phyloP scores from a whole-genome alignment of 2,797 vertebrate genomes.

The Labeo calbasu region DNA sequence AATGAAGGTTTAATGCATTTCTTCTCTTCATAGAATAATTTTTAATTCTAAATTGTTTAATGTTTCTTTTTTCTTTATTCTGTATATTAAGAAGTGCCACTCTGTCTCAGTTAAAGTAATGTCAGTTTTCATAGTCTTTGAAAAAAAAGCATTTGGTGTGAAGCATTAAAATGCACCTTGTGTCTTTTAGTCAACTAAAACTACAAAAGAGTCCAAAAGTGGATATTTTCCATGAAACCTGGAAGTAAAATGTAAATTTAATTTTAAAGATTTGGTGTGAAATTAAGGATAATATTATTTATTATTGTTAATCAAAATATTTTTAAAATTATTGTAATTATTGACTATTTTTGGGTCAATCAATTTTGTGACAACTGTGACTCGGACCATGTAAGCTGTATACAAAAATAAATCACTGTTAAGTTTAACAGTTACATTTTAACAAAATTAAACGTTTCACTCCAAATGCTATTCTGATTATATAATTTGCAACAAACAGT shows the following conservation, averaged over 20 bases:
- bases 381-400: background rate
- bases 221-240: background rate
- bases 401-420: background rate
- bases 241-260: background rate
- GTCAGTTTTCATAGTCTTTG: background rate
- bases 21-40: background rate
- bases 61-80: conserved; percentile 7
- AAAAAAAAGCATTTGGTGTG: background rate
- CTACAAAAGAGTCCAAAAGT: background rate
- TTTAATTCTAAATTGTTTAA: background rate
- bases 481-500: background rate
- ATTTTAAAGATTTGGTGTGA: background rate
- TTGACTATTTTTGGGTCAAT: background rate
- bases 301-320: too few relatives aligned
- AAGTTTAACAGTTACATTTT: background rate
- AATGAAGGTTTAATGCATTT: background rate
- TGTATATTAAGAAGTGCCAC: background rate
- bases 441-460: background rate
- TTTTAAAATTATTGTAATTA: background rate
- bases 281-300: background rate
- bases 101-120: background rate
- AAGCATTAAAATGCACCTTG: background rate
- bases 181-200: background rate
- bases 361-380: background rate
- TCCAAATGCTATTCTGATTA: background rate